Base-by-base conservation (phyloP, 2,888 invertebrate species). In the Idaea straminata region DNA sequence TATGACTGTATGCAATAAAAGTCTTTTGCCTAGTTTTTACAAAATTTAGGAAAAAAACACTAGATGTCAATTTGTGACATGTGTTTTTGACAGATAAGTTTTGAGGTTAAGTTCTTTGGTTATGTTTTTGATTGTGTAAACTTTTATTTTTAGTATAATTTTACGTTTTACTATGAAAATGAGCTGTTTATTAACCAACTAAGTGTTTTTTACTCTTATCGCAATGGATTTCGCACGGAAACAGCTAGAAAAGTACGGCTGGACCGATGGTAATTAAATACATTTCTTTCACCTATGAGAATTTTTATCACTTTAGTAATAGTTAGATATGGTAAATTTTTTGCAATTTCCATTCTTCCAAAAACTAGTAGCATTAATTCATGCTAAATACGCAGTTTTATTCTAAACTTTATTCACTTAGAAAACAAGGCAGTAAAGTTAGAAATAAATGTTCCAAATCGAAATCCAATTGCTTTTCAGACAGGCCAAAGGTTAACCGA, bases 181-280 rank as follows among this genome's bases (percentile, higher is more conserved):
- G 47, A 47, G 13, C 5, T 13, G 47, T 47, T 47, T 7, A 13
- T 47, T 3, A 47, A 47, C 47, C 13, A 25, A 25, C 25, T 47
- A 13, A 47, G 47, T 47, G 13, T 6, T 47, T 10, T 7, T 0
- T 47, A 10, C 47, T 47, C 47, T 47, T 6, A 47, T 13, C 47
- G 47, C 10, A 70, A 95, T 95, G 95, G 94, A 95, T 90, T 96
- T 96, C 86, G 96, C 96, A 10, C 93, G 94, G 74, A 94, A 94
- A 68, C 95, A 96, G 78, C 83, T 97, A 13, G 93, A 95, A 75
- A 96, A 96, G 87, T 96, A 96, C 80, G 97, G 97, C 25, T 97
- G 97, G 96, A 93, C 90, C 64, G 87, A 89, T 72, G 92, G 92
- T 91, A 83, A 80, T 47, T 63, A 59, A 15, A 15, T 15, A 59